Evolutionary conservation across 2,888 invertebrate species (phyloP).

Genomic region (Mythimna loreyi): DNA sequence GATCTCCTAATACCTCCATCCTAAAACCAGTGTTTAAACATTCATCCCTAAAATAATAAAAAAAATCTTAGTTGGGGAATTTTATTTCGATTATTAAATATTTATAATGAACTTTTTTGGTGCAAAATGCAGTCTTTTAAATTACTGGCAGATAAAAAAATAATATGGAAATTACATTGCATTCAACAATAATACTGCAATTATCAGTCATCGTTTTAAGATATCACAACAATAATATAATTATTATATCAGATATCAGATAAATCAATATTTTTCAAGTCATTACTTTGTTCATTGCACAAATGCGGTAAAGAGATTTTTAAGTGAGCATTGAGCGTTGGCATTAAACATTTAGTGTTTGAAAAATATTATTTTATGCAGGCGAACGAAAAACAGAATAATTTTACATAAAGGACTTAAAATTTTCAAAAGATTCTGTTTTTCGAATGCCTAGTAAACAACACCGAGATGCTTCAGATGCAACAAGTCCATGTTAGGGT

Average conservation of each 20-base stretch:
- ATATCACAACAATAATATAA: slow-evolving; percentile 39
- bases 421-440: slow-evolving; percentile 42
- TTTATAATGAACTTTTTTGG: slow-evolving; percentile 17
- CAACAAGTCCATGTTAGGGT: slow-evolving; percentile 41
- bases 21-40: slow-evolving; percentile 67
- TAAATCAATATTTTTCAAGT: slow-evolving; percentile 66
- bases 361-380: slow-evolving; percentile 66
- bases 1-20: slow-evolving; percentile 60
- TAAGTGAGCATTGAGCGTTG: slow-evolving; percentile 30
- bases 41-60: slow-evolving; percentile 65
- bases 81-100: slow-evolving; percentile 21
- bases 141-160: slow-evolving; percentile 52
- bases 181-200: slow-evolving; percentile 55
- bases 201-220: slow-evolving; percentile 43
- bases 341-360: slow-evolving; percentile 55
- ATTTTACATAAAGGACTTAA: neutral
- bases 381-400: slow-evolving; percentile 60
- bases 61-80: slow-evolving; percentile 32
- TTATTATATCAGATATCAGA: slow-evolving; percentile 36
- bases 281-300: slow-evolving; percentile 38
- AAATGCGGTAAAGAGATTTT: slow-evolving; percentile 29
- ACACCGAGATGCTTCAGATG: slow-evolving; percentile 58
- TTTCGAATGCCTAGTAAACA: slow-evolving; percentile 57
- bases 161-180: slow-evolving; percentile 82
- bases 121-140: slow-evolving; percentile 24